Evolutionary conservation across 1,140 invertebrate genomes (phyloP), one percentile per base, ranked within the genome.

Genomic region (Anoplolepis gracilipes): DNA sequence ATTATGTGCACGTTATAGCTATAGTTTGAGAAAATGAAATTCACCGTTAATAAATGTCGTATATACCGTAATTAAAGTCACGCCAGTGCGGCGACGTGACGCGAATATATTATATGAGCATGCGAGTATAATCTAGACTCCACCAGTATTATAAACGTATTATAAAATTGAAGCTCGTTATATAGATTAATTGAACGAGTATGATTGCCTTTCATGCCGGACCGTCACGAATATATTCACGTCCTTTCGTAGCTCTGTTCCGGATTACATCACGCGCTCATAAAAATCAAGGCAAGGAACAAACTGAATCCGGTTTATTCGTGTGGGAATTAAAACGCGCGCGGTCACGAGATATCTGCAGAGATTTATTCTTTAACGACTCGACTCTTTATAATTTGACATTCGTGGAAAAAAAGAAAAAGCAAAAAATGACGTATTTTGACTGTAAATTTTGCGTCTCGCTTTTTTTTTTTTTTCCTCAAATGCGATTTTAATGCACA

Each of bases 41-140:
- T 82, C 67, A 69, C 67, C 67, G 53, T 82, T 82, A 82, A 82
- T 82, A 73, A 82, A 67, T 82, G 53, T 73, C 67, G 78, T 59
- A 82, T 59, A 82, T 64, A 67, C 59, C 67, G 19, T 82, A 82
- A 82, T 82, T 82, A 82, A 82, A 82, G 67, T 73, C 64, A 69
- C 19, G 62, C 77, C 28, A 36, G 19, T 25, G 67, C 36, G 36
- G 25, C 78, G 36, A 73, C 39, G 78, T 82, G 78, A 73, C 67
- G 13, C 67, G 78, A 82, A 72, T 82, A 73, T 33, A 61, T 82
- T 59, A 82, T 25, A 36, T 59, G 46, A 19, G 42, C 36, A 39
- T 69, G 36, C 46, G 53, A 59, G 30, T 22, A 1, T 73, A 25
- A 8, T 19, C 36, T n/a, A 30, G 67, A 33, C 4, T 39, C 11